Evolutionary conservation across 2,888 invertebrate genomes (phyloP).

Genomic region (Calameuta idolon): DNA sequence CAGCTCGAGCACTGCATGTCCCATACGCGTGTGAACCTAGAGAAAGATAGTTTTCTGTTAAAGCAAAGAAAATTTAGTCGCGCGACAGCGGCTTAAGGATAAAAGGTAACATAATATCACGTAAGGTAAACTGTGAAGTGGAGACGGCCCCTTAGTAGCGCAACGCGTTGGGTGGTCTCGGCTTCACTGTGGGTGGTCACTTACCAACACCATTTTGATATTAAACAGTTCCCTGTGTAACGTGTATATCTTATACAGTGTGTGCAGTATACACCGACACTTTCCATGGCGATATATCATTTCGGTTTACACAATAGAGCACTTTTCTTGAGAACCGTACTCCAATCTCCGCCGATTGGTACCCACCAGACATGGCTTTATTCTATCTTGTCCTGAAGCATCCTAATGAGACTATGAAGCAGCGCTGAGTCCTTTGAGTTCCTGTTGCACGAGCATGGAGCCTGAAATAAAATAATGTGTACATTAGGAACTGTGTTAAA

Average conservation of each 20-base stretch:
- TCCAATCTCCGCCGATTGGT: not conserved
- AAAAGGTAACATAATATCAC: slow-evolving; percentile 40
- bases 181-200: slow-evolving; percentile 61
- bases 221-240: slow-evolving; percentile 44
- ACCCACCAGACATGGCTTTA: not conserved
- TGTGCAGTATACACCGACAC: slow-evolving; percentile 25
- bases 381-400: not conserved
- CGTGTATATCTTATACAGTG: not conserved
- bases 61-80: not conserved
- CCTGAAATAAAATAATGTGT: not conserved
- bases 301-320: slow-evolving; percentile 22
- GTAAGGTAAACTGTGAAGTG: slow-evolving; percentile 59
- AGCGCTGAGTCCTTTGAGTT: not conserved
- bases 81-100: not conserved
- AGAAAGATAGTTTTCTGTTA: not conserved
- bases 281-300: slow-evolving; percentile 51
- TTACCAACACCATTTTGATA: slow-evolving; percentile 62
- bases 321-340: not conserved
- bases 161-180: slow-evolving; percentile 63
- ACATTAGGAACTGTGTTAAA: not conserved
- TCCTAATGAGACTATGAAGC: not conserved
- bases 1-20: not conserved
- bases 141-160: slow-evolving; percentile 58
- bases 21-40: not conserved
- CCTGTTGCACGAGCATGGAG: not conserved